Conservation (phyloP, 2,113 vertebrate species). For the Gavialis gangeticus region DNA sequence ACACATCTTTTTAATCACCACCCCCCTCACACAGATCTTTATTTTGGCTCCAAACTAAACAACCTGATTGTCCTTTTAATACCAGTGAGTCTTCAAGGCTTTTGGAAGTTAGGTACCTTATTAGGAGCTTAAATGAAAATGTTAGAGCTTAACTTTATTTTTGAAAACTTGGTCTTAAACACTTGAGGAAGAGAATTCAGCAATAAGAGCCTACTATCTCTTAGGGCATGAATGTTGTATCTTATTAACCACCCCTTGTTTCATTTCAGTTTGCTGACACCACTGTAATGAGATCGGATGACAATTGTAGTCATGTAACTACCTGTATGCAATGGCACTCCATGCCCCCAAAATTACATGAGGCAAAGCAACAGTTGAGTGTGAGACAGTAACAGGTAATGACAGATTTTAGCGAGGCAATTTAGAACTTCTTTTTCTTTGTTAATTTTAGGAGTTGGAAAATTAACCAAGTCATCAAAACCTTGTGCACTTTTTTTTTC, state of each 20-base stretch:
- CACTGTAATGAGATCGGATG: neutral
- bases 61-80: slow-evolving; percentile 48
- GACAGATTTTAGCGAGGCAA: slow-evolving; percentile 31
- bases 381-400: slow-evolving; percentile 34
- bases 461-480: slow-evolving; percentile 67
- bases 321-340: neutral
- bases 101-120: slow-evolving; percentile 43
- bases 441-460: slow-evolving; percentile 60
- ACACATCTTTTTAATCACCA: neutral
- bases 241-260: neutral
- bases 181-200: neutral
- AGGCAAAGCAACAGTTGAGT: slow-evolving; percentile 18
- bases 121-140: neutral
- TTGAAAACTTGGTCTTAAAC: neutral
- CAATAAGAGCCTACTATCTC: neutral
- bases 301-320: slow-evolving; percentile 13
- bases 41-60: slow-evolving; percentile 47
- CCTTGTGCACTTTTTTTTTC: slow-evolving; percentile 58
- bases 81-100: slow-evolving; percentile 15
- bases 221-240: neutral
- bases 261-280: neutral
- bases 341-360: neutral
- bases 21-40: slow-evolving; percentile 4
- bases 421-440: slow-evolving; percentile 55
- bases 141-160: neutral